Evolutionary conservation across 30 jellyfish, hydroid and myxozoan species (phyloP), one percentile per base, ranked within the genome.

Genomic region (Morbakka virulenta): DNA sequence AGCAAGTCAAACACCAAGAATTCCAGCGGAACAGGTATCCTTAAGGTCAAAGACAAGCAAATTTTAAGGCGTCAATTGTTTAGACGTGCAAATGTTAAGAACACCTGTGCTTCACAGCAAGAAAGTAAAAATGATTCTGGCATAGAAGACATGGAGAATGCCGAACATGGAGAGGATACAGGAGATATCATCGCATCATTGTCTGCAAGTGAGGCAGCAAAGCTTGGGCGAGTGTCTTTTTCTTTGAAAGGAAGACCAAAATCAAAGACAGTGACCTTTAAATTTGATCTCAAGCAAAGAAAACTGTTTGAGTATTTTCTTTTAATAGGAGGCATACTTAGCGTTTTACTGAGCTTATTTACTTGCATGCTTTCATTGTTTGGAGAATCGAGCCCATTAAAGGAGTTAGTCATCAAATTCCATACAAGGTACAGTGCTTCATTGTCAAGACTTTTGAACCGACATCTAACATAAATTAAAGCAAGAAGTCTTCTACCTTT

Each of bases 111-210:
- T 1, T 84, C 21, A 17, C 78, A 33, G 35, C 70, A 20, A 14
- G 95, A 83, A 34, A 67, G 64, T 33, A 53, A 80, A 67, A 86
- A 70, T 50, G 99, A 93, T 62, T 93, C 99, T 0, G 99, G 99
- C 0, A 93, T 93, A 20, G 99, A 93, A 49, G 99, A 93, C 67
- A 88, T 69, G 27, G 96, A 92, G 25, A 17, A 17, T 17, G 57
- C 57, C 57, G 95, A 77, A 6, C 61, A 48, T 1, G 29, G 63
- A 14, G 52, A 68, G 1, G 96, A 87, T 21, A 94, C 71, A 0
- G 83, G 32, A 21, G 57, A 81, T 24, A 24, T 65, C 13, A 83
- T 71, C 57, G 69, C 87, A 27, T 76, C 96, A 2, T 69, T 87
- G 13, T 80, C 94, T 4, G 85, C 90, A 4, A 70, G 64, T 33